Base-by-base conservation (phyloP, 2,888 invertebrate species). In the Drosophila colorata region DNA sequence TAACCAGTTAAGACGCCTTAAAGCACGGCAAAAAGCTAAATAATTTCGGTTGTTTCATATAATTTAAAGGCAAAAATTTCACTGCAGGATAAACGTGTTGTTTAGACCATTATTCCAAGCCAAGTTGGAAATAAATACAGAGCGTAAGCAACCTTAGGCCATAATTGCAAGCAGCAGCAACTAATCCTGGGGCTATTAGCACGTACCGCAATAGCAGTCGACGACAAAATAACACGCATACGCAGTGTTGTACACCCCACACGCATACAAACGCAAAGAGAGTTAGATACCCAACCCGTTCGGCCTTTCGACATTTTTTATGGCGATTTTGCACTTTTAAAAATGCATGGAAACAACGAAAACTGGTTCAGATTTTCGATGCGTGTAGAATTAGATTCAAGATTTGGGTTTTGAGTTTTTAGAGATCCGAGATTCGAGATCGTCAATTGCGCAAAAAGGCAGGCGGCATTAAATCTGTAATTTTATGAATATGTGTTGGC, bases 401-500 rank as follows among this genome's bases (percentile, higher is more conserved):
- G 69, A 74, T 73, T 60, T 41, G 35, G 23, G 52, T 7, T 49
- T 60, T 38, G 13, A 37, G 47, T 63, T 47, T 5, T 55, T 37
- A 31, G 9, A 33, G 57, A 65, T 47, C 41, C 44, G 38, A 74
- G 72, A 86, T 82, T 61, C 38, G 48, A 63, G 76, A 60, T 70
- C 76, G 52, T 60, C 52, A 80, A 86, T 86, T 83, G 66, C 66
- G 68, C 68, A 65, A 55, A 78, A 57, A 66, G 49, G 64, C 69
- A 74, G 59, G 71, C 71, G 65, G 72, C 81, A 83, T 83, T 77
- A 84, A 78, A 83, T 83, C 60, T 55, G 40, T 60, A 66, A 68
- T 76, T 79, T 83, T 85, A 79, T 77, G 79, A 85, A 87, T 82
- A 72, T 77, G 65, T 74, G 64, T 60, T 68, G 80, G 77, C 71